These are phyloP conservation scores for Polyploca ridens DNA, from an alignment of 2,888 invertebrate genomes.

Conservation along the genomic window DNA sequence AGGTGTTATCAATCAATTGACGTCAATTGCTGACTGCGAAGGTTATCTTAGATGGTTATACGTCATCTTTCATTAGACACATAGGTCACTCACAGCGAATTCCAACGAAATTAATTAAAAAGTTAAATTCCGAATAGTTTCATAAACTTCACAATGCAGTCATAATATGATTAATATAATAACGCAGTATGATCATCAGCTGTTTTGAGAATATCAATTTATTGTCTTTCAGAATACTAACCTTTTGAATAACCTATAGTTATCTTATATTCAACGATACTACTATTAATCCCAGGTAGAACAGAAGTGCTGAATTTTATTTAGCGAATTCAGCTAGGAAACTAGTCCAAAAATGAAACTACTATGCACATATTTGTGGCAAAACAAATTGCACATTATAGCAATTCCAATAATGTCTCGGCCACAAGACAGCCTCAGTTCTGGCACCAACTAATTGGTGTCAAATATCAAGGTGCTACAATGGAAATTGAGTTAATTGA, in stretches of 20 bases:
- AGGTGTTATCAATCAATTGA: slow-evolving; percentile 73
- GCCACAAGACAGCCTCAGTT: slow-evolving; percentile 33
- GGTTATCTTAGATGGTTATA: slow-evolving; percentile 65
- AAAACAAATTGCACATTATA: neutral
- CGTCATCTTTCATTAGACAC: slow-evolving; percentile 41
- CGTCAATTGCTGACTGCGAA: slow-evolving; percentile 67
- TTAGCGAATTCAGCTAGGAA: too few species aligned
- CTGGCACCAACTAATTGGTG: slow-evolving; percentile 41
- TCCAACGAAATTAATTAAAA: too few species aligned
- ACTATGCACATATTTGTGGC: neutral
- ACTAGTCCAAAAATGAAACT: too few species aligned
- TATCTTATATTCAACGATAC: too few species aligned
- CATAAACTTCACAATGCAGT: neutral
- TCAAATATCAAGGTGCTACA: slow-evolving; percentile 49
- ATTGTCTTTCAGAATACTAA: too few species aligned
- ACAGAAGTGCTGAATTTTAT: neutral
- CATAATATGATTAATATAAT: neutral
- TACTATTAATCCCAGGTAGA: too few species aligned
- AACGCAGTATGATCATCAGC: too few species aligned
- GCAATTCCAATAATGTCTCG: slow-evolving; percentile 33
- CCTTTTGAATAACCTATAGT: too few species aligned
- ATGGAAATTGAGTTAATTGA: slow-evolving; percentile 35
- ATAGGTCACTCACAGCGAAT: slow-evolving; percentile 36
- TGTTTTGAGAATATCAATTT: neutral
- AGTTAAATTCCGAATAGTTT: slow-evolving; percentile 3